These are phyloP conservation scores for Mastacembelus armatus DNA, from an alignment of 2,797 vertebrate species.

Conservation along the genomic window DNA sequence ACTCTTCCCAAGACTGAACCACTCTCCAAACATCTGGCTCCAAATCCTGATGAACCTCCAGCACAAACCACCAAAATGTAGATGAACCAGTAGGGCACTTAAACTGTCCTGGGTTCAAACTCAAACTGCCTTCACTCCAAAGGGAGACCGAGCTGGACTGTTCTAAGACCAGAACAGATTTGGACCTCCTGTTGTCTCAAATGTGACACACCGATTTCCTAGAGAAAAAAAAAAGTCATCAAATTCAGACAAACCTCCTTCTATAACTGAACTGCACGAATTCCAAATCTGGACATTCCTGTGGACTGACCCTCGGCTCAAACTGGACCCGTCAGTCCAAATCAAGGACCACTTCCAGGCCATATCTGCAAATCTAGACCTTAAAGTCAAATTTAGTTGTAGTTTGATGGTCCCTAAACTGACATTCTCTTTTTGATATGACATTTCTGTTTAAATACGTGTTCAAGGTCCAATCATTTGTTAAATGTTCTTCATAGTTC, in stretches of 20 bases:
- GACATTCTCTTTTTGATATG: too few species aligned
- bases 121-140: too few species aligned
- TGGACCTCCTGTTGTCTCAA: neutral
- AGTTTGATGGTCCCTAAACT: neutral
- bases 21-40: neutral
- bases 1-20: neutral
- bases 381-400: neutral
- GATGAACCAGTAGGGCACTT: too few species aligned
- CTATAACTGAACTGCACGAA: neutral
- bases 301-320: neutral
- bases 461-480: neutral
- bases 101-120: too few species aligned
- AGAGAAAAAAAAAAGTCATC: neutral
- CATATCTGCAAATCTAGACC: neutral
- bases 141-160: too few species aligned
- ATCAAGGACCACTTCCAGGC: neutral
- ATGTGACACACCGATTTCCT: neutral
- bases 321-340: neutral
- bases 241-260: neutral
- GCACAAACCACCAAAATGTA: neutral
- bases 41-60: neutral
- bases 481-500: conserved; percentile 1
- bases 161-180: neutral
- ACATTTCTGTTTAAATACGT: neutral
- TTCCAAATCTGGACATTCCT: neutral